Evolutionary conservation across 2,113 vertebrate genomes (phyloP), one percentile per base, ranked within the genome.

Genomic region (Speoplatyrhinus poulsoni): DNA sequence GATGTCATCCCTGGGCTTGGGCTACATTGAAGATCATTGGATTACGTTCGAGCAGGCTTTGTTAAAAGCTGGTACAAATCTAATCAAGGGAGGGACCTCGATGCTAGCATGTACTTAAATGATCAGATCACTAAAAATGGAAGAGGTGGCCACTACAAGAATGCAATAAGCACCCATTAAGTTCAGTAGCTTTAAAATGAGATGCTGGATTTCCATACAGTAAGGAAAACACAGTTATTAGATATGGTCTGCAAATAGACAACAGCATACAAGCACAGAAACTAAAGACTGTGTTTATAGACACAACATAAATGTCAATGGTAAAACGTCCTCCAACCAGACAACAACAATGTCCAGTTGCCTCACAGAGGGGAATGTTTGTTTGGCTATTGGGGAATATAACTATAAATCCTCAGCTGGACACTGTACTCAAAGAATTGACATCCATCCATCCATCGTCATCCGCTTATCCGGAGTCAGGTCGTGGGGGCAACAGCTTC

Each of bases 51-150:
- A 87, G 75, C 85, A 82, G 71, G 86, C 87, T 89, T 88, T 87
- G 86, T 88, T 84, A 84, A 86, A 86, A 89, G 88, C 87, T 89
- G 86, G 13, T 46, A 48, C 82, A 87, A 89, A 89, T 89, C 89
- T 88, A 87, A 89, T 89, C 88, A 89, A 78, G 78, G 65, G 60
- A 65, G 72, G 70, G 82, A 82, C 81, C 76, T 85, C 75, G 81
- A 84, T 73, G 72, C 81, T 73, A 67, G 79, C 69, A 65, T 86
- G 83, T 85, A 90, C 88, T 90, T 86, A 87, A 87, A 87, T 54
- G 56, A 86, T 84, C 79, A 64, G 79, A 83, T 84, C 80, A 65
- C 69, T 80, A 69, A 70, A 65, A 73, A 65, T 49, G 62, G 59
- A 69, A 65, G 15, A 72, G 63, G 58, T 13, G 69, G 71, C 32